A percentile compares a stretch with the other conserved stretches of the same genome.
These are phyloP conservation scores for Hesperophylax magnus DNA, from an alignment of 1,140 invertebrate species.

Conservation along the genomic window DNA sequence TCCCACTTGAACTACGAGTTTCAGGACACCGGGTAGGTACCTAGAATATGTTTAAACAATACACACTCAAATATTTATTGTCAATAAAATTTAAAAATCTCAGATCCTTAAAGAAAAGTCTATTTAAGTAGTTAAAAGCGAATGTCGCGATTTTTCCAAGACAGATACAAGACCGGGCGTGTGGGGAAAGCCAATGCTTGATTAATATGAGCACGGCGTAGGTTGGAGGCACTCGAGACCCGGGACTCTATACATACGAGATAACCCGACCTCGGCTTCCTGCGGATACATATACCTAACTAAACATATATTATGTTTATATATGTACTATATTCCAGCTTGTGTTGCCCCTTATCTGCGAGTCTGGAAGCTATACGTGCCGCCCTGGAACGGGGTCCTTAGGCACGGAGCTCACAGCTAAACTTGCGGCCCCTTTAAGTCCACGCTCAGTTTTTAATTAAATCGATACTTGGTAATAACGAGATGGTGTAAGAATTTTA, in stretches of 20 bases:
- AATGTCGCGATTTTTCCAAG: not conserved
- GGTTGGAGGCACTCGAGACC: slow-evolving; percentile 48
- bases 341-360: slow-evolving; percentile 40
- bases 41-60: too few relatives aligned
- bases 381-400: not conserved
- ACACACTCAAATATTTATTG: too few relatives aligned
- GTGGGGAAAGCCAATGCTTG: slow-evolving; percentile 35
- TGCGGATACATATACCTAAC: slow-evolving; percentile 45
- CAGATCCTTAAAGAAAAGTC: too few relatives aligned
- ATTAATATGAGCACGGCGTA: slow-evolving; percentile 49
- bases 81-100: too few relatives aligned
- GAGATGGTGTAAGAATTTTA: too few relatives aligned
- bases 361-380: slow-evolving; percentile 20
- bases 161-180: not conserved
- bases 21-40: too few relatives aligned
- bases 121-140: too few relatives aligned
- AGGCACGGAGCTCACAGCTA: slow-evolving; percentile 5
- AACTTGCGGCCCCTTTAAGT: not conserved
- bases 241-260: slow-evolving; percentile 52
- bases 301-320: too few relatives aligned
- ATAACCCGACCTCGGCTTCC: slow-evolving; percentile 50
- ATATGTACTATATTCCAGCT: slow-evolving; percentile 16
- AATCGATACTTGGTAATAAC: too few relatives aligned
- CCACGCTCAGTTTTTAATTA: too few relatives aligned
- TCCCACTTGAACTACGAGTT: too few relatives aligned